Evolutionary conservation across 2,113 vertebrate genomes (phyloP).

Genomic region (Gambusia holbrooki): DNA sequence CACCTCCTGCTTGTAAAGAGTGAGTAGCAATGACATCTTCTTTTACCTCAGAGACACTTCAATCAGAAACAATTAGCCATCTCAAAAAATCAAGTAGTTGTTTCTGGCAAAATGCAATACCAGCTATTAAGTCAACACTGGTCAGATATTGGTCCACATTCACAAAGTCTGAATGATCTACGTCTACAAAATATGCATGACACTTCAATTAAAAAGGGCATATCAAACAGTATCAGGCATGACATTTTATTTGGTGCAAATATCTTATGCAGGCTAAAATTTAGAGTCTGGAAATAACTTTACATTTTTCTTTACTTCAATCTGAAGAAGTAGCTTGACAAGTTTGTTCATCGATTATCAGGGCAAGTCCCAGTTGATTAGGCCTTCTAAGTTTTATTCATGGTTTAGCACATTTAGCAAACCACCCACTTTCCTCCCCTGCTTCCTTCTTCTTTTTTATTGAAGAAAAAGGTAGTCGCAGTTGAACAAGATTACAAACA

Average conservation of each 20-base stretch:
- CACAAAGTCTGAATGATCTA: neutral
- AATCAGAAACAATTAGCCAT: neutral
- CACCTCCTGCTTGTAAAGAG: neutral
- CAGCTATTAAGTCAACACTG: neutral
- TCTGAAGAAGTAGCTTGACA: neutral
- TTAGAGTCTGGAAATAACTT: no score
- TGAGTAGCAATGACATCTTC: neutral
- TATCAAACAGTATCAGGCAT: neutral
- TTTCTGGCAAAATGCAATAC: neutral
- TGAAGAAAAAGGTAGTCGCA: constrained; percentile 2
- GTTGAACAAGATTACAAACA: constrained; percentile 10
- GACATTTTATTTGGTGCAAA: neutral
- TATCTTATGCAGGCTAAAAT: neutral
- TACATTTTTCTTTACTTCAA: neutral
- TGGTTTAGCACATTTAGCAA: constrained; percentile 6
- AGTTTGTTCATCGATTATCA: constrained; percentile 1
- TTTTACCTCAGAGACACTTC: neutral
- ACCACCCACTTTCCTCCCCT: constrained; percentile 6
- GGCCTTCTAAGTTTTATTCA: constrained; percentile 1
- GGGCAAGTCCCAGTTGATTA: constrained; percentile 13
- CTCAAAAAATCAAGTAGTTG: neutral
- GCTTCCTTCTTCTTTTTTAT: neutral
- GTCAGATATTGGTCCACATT: neutral
- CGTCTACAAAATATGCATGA: neutral
- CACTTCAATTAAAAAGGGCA: neutral